phyloP scores from a whole-genome alignment of 2,113 vertebrate species.

The Salvelinus alpinus region DNA sequence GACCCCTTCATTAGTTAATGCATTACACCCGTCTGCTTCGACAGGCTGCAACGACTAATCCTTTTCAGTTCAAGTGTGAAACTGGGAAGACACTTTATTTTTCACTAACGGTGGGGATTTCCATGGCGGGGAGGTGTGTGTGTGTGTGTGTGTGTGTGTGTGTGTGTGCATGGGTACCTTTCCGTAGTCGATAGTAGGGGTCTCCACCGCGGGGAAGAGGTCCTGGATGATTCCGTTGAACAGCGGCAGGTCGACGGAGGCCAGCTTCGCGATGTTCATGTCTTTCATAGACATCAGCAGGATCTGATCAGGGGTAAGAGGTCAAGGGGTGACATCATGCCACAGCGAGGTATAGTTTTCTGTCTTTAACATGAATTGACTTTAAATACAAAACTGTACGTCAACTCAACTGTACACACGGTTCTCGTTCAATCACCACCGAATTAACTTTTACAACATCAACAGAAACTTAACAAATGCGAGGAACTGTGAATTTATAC shows the following conservation, averaged over 20 bases:
- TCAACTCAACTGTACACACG: not conserved
- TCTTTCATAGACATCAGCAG: constrained; percentile 87
- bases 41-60: too few relatives aligned
- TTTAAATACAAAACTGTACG: too few relatives aligned
- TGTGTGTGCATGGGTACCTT: constrained; percentile 63
- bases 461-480: constrained; percentile 8
- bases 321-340: not conserved
- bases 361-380: not conserved
- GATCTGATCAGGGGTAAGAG: constrained; percentile 64
- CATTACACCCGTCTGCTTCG: too few relatives aligned
- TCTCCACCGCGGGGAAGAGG: constrained; percentile 81
- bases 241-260: constrained; percentile 78
- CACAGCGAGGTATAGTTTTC: not conserved
- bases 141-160: not conserved
- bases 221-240: constrained; percentile 85
- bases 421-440: not conserved
- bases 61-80: too few relatives aligned
- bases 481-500: constrained; percentile 19
- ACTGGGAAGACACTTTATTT: too few relatives aligned
- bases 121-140: not conserved
- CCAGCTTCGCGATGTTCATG: constrained; percentile 87
- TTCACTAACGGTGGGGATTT: not conserved
- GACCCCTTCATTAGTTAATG: too few relatives aligned
- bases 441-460: not conserved
- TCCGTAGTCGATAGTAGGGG: constrained; percentile 76